Percentiles rank a stretch among this genome's conserved stretches.
Evolutionary conservation across 2,113 vertebrate species (phyloP).

Genomic region (Glareola pratincola): DNA sequence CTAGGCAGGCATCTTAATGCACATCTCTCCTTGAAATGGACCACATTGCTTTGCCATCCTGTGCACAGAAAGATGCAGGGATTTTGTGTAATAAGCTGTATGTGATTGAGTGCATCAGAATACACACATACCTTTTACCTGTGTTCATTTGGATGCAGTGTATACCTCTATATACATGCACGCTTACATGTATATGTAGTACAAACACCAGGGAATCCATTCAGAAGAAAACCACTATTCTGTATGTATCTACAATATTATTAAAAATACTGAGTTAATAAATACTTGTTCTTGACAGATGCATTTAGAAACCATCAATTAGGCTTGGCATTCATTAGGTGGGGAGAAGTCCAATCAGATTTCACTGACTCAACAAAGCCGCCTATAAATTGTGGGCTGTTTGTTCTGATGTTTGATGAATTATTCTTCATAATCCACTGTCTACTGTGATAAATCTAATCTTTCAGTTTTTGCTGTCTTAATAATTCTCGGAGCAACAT

Average conservation of each 20-base stretch:
- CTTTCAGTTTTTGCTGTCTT: slow-evolving; percentile 73
- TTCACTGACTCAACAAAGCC: slow-evolving; percentile 69
- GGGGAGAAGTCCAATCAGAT: slow-evolving; percentile 72
- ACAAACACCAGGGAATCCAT: background rate
- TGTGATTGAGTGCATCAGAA: background rate
- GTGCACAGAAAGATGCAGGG: background rate
- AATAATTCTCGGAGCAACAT: slow-evolving; percentile 71
- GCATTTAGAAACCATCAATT: slow-evolving; percentile 74
- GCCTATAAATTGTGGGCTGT: slow-evolving; percentile 74
- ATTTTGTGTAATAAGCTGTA: background rate
- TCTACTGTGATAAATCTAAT: slow-evolving; percentile 79
- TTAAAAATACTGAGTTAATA: slow-evolving; percentile 74
- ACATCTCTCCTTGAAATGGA: background rate
- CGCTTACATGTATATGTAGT: background rate
- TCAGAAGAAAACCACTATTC: background rate
- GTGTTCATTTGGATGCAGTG: background rate
- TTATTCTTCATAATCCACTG: slow-evolving; percentile 81
- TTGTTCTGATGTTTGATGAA: slow-evolving; percentile 80
- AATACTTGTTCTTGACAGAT: slow-evolving; percentile 67
- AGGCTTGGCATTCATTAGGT: slow-evolving; percentile 73
- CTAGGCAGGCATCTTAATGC: background rate
- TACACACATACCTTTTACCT: background rate
- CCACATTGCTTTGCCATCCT: background rate
- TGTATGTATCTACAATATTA: slow-evolving; percentile 50
- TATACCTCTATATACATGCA: background rate